Evolutionary conservation across 2,888 invertebrate species (phyloP), one percentile per base, ranked within the genome.

Genomic region (Noctua comes): DNA sequence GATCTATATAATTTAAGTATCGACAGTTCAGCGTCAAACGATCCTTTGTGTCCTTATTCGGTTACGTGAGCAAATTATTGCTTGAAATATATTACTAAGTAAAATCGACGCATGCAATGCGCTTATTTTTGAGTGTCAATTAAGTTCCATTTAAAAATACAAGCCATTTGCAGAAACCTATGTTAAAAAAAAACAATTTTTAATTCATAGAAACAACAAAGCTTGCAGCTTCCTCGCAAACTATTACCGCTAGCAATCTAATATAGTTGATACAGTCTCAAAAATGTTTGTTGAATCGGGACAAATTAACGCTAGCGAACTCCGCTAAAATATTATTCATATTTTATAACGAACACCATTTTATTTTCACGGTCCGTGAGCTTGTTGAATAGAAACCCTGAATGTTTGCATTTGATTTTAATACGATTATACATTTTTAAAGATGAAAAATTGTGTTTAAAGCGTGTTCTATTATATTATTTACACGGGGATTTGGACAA

Each of bases 201-300:
- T 36, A 54, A 64, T 68, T 27, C 40, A 77, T 65, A 57, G 27
- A 66, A 72, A 27, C 31, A 51, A 59, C 36, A 73, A 62, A 78
- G 65, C 57, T 80, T 73, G 72, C 73, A 79, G 71, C 43, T 78
- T 74, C 69, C 66, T 86, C 62, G 54, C 68, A 77, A 85, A 68
- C 71, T 85, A 85, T 80, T 82, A 65, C 82, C 84, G 79, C 74
- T 66, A 73, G 82, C 83, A 82, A 87, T 81, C 73, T 83, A 74
- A 87, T 88, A 80, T 80, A 81, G 79, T 85, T 88, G 85, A 90
- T 88, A 79, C 86, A 89, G 76, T 86, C 87, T 87, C 80, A 84
- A 87, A 88, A 89, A 85, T 87, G 86, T 83, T 89, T 86, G 88
- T 86, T 89, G 87, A 90, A 91, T 87, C 74, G 88, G 80, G 82